Evolutionary conservation across 2,888 invertebrate genomes (phyloP).

Genomic region (Amorpha juglandis): DNA sequence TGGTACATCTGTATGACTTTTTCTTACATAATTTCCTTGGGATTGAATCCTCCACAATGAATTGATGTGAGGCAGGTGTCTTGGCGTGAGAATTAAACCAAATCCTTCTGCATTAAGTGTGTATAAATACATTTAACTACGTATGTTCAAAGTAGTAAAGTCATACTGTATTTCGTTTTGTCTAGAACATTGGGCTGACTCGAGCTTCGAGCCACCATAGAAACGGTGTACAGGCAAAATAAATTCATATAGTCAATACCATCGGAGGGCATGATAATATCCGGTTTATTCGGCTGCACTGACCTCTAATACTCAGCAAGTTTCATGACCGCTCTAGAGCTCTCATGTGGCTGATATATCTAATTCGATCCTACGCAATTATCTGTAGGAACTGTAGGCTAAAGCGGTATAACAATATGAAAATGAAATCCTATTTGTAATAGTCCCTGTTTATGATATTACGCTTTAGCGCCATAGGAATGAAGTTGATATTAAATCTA

Average conservation of each 20-base stretch:
- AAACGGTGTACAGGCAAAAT: too few relatives aligned
- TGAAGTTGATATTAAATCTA: neutral
- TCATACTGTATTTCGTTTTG: too few relatives aligned
- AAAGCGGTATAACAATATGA: neutral
- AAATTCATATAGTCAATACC: neutral
- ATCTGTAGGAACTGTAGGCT: neutral
- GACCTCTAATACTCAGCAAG: conserved; percentile 14
- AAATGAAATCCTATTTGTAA: neutral
- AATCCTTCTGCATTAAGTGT: too few relatives aligned
- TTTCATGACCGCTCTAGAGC: conserved; percentile 12
- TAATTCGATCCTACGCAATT: neutral
- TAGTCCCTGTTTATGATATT: neutral
- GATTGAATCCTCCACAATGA: too few relatives aligned
- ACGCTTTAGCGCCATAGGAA: neutral
- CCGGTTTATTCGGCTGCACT: neutral
- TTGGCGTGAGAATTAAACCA: too few relatives aligned
- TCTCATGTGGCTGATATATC: conserved; percentile 6
- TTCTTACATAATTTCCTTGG: too few relatives aligned
- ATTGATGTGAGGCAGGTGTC: too few relatives aligned
- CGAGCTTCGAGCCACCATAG: too few relatives aligned
- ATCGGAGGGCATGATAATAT: neutral
- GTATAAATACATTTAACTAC: too few relatives aligned
- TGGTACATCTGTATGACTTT: too few relatives aligned
- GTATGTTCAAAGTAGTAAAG: too few relatives aligned
- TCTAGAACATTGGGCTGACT: too few relatives aligned